These are phyloP conservation scores for Amblyraja radiata DNA, from an alignment of 2,797 vertebrate genomes.

Conservation along the genomic window DNA sequence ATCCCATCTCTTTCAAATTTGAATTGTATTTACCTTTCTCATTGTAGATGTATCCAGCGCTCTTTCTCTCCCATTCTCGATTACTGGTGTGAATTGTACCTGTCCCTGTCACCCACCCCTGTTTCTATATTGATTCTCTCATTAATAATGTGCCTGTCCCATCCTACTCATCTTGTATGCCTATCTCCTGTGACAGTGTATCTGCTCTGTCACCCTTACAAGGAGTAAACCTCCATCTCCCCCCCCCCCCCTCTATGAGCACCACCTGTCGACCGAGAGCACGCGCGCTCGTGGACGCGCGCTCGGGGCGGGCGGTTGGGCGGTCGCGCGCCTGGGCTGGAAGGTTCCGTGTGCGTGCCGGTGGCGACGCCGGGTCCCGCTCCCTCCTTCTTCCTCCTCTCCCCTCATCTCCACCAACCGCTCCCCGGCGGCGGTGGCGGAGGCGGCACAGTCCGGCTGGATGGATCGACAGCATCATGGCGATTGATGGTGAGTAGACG, in stretches of 20 bases:
- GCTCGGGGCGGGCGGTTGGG: neutral
- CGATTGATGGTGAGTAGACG: constrained; percentile 92
- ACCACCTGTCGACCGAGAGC: neutral
- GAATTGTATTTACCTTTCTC: neutral
- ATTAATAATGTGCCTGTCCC: neutral
- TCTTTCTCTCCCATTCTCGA: neutral
- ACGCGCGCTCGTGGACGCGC: neutral
- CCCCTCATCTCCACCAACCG: constrained; percentile 43
- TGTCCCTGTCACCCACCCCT: neutral
- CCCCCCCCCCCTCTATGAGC: neutral
- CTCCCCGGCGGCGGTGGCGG: constrained; percentile 47
- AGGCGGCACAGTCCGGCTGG: constrained; percentile 68
- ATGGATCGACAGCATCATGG: constrained; percentile 78
- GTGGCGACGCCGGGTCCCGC: neutral
- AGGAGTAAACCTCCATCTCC: neutral
- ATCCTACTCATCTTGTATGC: neutral
- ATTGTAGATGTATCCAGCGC: too few species aligned
- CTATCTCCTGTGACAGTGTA: neutral
- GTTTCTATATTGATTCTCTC: neutral
- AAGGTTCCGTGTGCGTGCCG: constrained; percentile 11
- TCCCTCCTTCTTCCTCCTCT: constrained; percentile 39
- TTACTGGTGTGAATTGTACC: neutral
- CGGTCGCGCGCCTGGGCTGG: neutral
- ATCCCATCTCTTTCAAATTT: neutral
- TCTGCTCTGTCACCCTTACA: neutral